Evolutionary conservation across 2,888 invertebrate genomes (phyloP).

Genomic region (Auanema sp.): DNA sequence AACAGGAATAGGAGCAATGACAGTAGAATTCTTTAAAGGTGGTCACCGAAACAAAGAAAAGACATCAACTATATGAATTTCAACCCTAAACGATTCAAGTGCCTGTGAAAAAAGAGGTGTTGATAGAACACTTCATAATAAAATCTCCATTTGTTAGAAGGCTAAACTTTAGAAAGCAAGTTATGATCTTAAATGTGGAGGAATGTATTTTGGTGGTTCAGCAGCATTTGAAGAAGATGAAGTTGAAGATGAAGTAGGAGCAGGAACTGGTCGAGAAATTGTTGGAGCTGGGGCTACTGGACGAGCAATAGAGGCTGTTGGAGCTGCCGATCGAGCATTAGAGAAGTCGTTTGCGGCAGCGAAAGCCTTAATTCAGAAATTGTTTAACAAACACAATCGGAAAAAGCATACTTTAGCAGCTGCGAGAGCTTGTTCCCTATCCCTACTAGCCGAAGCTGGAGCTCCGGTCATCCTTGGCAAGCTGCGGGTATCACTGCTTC

Average conservation of each 20-base stretch:
- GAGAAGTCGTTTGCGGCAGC: conserved; percentile 6
- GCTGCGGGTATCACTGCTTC: not conserved
- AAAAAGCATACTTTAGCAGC: conserved; percentile 28
- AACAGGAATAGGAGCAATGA: not conserved
- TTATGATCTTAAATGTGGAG: conserved; percentile 45
- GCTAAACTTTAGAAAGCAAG: not conserved
- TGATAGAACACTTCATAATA: no score
- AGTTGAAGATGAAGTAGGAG: conserved; percentile 16
- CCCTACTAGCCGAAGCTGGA: conserved; percentile 18
- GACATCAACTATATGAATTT: conserved; percentile 10
- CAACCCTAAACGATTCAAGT: conserved; percentile 10
- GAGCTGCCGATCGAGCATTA: conserved; percentile 8
- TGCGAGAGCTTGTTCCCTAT: conserved; percentile 33
- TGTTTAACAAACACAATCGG: not conserved
- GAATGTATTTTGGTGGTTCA: conserved; percentile 38
- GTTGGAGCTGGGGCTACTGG: conserved; percentile 21
- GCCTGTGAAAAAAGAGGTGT: no score
- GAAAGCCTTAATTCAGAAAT: conserved; percentile 4
- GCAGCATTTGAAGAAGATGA: conserved; percentile 15
- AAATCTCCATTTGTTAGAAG: not conserved
- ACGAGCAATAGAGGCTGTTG: conserved; percentile 15
- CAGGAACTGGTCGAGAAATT: conserved; percentile 16
- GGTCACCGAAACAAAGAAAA: conserved; percentile 12
- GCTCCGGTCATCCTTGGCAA: conserved; percentile 1
- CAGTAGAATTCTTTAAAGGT: conserved; percentile 7